Evolutionary conservation across 2,888 invertebrate species (phyloP), one percentile per base, ranked within the genome.

Genomic region (Adineta ricciae): DNA sequence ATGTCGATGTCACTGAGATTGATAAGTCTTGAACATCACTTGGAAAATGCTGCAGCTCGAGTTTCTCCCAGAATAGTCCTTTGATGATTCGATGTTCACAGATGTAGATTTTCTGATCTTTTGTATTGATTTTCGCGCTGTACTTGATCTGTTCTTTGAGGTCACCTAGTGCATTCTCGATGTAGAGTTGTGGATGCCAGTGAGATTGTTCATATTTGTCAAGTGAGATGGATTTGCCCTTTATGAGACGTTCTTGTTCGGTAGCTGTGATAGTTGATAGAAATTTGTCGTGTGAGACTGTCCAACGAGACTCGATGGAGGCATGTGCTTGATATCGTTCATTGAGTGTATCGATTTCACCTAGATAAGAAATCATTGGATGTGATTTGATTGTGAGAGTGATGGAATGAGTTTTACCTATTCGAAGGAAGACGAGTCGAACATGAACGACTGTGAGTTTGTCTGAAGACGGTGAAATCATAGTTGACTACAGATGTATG

Each of bases 1-100:
- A 41, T 21, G 87, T 87, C 19, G 82, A 54, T 54, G 84, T 78
- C 5, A 84, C 27, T 52, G 73, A 52, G 21, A 84, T 54, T 24
- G 78, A 38, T 16, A 84, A 52, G 36, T 84, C 84, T 84, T 84
- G 84, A n/a, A 84, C 54, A 52, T 84, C 84, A 54, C 52, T 54
- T n/a, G 84, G 84, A 84, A 84, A 84, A 54, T 84, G 78, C 52
- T 84, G 78, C 41, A 84, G 41, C 41, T 84, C 84, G 11, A 84
- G 27, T 84, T 54, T 84, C 54, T 84, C 84, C 84, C 84, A 84
- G 27, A 84, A 84, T 4, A 41, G 41, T 38, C 84, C 84, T 82
- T 84, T 19, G 32, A 73, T 38, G 19, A 11, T 27, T 14, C 27
- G n/a, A 27, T 19, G 14, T 54, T 52, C 36, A 19, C 3, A 52